A percentile compares a stretch with the other conserved stretches of the same genome.
Evolutionary conservation across 2,888 invertebrate genomes (phyloP).

Genomic region (Cheilosia variabilis): DNA sequence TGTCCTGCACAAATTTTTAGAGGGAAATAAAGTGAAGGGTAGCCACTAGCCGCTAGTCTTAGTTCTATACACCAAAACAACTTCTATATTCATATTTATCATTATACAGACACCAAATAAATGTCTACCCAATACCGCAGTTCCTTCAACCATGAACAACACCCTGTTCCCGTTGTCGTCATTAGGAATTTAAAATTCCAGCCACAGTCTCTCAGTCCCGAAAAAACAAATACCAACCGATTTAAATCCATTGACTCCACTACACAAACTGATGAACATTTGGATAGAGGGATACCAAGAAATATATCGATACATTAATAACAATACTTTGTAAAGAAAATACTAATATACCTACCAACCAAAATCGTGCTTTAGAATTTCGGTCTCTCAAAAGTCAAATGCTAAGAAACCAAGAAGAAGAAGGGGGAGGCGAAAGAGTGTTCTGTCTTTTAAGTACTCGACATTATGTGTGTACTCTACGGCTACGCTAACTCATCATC

Average conservation of each 20-base stretch:
- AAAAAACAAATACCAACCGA: slow-evolving; percentile 38
- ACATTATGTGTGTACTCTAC: slow-evolving; percentile 56
- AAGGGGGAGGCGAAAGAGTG: slow-evolving; percentile 37
- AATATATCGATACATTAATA: slow-evolving; percentile 32
- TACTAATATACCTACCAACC: slow-evolving; percentile 46
- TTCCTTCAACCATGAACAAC: slow-evolving; percentile 5
- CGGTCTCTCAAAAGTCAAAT: slow-evolving; percentile 58
- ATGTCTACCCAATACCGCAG: not conserved
- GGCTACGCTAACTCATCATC: slow-evolving; percentile 55
- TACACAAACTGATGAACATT: slow-evolving; percentile 51
- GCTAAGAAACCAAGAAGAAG: slow-evolving; percentile 8
- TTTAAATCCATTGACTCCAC: slow-evolving; percentile 61
- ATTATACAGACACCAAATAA: slow-evolving; percentile 11
- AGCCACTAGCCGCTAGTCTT: no score
- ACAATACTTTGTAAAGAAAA: slow-evolving; percentile 64
- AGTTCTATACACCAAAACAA: no score
- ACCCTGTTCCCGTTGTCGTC: slow-evolving; percentile 1
- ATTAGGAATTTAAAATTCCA: slow-evolving; percentile 54
- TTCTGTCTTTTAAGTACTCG: slow-evolving; percentile 58
- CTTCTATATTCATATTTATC: no score
- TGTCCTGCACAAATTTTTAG: no score
- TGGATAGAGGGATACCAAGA: slow-evolving; percentile 41
- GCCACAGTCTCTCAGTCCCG: slow-evolving; percentile 20
- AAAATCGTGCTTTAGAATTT: slow-evolving; percentile 68
- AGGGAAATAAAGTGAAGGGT: no score